phyloP scores from a whole-genome alignment of 2,888 invertebrate species.

The Unio delphinus region DNA sequence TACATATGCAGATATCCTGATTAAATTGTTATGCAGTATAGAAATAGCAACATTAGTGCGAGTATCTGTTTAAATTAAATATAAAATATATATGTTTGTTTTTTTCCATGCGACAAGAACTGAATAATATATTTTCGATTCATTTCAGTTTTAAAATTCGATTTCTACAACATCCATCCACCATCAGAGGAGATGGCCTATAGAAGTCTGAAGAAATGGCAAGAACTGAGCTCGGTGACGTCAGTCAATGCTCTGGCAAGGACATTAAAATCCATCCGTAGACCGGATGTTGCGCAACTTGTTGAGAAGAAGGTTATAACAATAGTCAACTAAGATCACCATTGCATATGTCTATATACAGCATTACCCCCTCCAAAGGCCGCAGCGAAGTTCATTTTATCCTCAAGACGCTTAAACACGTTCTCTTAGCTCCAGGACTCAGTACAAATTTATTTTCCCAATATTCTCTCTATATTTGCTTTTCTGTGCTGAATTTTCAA shows the following conservation, averaged over 20 bases:
- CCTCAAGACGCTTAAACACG: no score
- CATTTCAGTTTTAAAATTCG: conserved; percentile 35
- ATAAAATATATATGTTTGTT: not conserved
- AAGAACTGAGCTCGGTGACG: conserved; percentile 52
- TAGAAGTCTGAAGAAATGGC: conserved; percentile 59
- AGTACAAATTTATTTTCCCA: no score
- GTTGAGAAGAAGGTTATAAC: conserved; percentile 45
- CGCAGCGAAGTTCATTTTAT: no score
- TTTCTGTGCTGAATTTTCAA: no score
- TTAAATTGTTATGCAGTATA: no score
- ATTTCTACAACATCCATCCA: conserved; percentile 31
- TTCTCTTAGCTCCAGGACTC: no score
- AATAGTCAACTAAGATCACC: conserved; percentile 23
- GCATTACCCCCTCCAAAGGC: not conserved
- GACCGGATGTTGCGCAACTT: conserved; percentile 44
- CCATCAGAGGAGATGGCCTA: conserved; percentile 42
- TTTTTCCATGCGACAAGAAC: no score
- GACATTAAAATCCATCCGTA: conserved; percentile 49
- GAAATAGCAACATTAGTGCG: no score
- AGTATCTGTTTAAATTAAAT: not conserved
- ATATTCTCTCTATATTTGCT: no score
- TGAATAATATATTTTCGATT: not conserved
- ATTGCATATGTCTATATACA: no score
- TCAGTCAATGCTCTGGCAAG: conserved; percentile 51
- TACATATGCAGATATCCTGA: no score